Base-by-base conservation (phyloP, 2,797 vertebrate species). In the Gallinago stenura region DNA sequence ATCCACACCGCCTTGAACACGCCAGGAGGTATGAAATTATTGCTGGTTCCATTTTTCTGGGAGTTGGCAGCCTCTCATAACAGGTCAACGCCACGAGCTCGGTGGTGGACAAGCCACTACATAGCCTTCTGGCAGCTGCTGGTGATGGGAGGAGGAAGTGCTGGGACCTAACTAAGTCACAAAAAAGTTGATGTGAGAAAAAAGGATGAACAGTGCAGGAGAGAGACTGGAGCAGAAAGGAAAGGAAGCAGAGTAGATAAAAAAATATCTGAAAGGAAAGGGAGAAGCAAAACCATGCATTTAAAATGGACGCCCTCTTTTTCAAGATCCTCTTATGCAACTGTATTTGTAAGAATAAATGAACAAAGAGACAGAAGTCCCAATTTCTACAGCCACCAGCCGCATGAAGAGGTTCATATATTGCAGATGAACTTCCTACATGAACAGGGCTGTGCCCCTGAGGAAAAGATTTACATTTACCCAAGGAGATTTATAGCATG, bases 1-100 rank as follows among this genome's bases (percentile, higher is more conserved):
- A 99, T 98, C 92, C 97, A 98, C 75, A 90, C 80, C 0, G 98
- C 97, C 90, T 88, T 99, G 97, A 98, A 97, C 97, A 98, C 96
- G 0, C 98, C 99, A 53, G 98, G 98, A 98, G 99, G 99, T 99
- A 98, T 10, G 95, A 62, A 95, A 78, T 77, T 31, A 57, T 45
- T 6, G 3, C 33, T 50, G 56, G 50, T 77, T 0, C 1, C 35
- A 24, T 73, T 89, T 72, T 66, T 15, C 41, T 37, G 43, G 0
- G 1, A 45, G 26, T 46, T 79, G 57, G 37, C 61, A 70, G 39
- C 50, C n/a, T 70, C 35, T 72, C 1, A 0, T 37, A 75, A 60
- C 56, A 53, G 68, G 25, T 46, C 37, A n/a, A 73, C 24, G 31
- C 25, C 53, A 24, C 1, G 1, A 81, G 30, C 43, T 77, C 76